phyloP scores from a whole-genome alignment of 2,113 vertebrate species.

The Macquaria australasica region DNA sequence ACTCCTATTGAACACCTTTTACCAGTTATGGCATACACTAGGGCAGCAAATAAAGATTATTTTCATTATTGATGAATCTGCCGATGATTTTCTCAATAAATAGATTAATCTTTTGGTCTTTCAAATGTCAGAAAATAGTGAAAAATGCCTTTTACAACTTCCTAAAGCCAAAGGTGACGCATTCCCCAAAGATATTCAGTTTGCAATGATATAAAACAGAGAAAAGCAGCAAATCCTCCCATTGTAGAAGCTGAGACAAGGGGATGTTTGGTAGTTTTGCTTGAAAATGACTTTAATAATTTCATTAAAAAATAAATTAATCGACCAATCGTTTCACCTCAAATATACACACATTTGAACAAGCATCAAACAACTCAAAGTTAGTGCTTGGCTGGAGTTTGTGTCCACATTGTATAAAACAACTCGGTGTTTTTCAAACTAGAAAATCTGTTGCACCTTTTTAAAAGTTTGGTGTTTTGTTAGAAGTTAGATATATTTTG shows the following conservation, averaged over 20 bases:
- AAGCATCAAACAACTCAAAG: conserved; percentile 1
- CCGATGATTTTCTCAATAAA: background rate
- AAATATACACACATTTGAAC: background rate
- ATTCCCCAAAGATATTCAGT: background rate
- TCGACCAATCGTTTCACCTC: background rate
- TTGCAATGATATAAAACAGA: background rate
- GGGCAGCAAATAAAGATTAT: background rate
- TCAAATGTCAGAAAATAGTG: background rate
- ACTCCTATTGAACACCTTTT: background rate
- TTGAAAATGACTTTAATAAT: background rate
- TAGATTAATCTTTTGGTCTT: background rate
- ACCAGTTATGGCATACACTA: background rate
- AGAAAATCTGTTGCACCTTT: background rate
- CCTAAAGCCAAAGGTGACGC: background rate
- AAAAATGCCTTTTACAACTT: background rate
- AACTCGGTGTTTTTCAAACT: background rate
- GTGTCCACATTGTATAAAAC: background rate
- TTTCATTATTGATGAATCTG: background rate
- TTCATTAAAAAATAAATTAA: background rate
- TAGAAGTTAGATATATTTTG: background rate
- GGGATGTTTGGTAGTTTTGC: background rate
- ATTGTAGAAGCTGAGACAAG: background rate
- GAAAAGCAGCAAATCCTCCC: background rate
- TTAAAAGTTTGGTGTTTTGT: background rate
- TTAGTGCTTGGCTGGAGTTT: no score